Percentiles rank a stretch among this genome's conserved stretches.
phyloP scores from a whole-genome alignment of 2,888 invertebrate species.

The Copidosoma aretas region DNA sequence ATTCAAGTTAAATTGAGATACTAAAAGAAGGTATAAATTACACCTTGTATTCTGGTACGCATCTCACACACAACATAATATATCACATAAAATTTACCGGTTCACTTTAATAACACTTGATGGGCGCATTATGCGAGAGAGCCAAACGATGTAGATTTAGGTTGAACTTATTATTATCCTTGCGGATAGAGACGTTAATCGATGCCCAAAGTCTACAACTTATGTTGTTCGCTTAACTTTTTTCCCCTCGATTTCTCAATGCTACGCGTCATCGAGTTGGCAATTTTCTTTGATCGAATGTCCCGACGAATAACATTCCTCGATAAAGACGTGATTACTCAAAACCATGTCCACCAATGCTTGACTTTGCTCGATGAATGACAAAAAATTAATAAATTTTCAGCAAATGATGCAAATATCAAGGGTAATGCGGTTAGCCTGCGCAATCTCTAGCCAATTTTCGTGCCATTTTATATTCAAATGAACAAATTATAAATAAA shows the following conservation, averaged over 20 bases:
- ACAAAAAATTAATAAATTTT: not conserved
- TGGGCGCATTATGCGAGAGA: too few species aligned
- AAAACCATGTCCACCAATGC: not conserved
- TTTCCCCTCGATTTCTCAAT: too few species aligned
- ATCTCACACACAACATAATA: too few species aligned
- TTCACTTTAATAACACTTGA: too few species aligned
- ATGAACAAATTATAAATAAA: not conserved
- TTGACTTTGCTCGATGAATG: not conserved
- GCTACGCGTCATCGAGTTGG: not conserved
- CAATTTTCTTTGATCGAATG: not conserved
- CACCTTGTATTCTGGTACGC: too few species aligned
- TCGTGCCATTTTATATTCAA: not conserved
- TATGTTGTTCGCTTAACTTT: not conserved
- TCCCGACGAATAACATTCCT: not conserved
- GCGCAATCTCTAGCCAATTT: not conserved
- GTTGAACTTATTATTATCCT: not conserved
- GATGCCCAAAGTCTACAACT: not conserved
- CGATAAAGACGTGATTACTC: not conserved
- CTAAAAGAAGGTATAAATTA: not conserved
- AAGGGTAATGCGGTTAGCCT: not conserved
- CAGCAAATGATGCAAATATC: not conserved
- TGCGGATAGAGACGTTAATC: not conserved
- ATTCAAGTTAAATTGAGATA: not conserved
- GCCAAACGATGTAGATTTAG: not conserved
- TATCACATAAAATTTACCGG: too few species aligned